Evolutionary conservation across 2,888 invertebrate genomes (phyloP).

Genomic region (Chrysina gloriosa): DNA sequence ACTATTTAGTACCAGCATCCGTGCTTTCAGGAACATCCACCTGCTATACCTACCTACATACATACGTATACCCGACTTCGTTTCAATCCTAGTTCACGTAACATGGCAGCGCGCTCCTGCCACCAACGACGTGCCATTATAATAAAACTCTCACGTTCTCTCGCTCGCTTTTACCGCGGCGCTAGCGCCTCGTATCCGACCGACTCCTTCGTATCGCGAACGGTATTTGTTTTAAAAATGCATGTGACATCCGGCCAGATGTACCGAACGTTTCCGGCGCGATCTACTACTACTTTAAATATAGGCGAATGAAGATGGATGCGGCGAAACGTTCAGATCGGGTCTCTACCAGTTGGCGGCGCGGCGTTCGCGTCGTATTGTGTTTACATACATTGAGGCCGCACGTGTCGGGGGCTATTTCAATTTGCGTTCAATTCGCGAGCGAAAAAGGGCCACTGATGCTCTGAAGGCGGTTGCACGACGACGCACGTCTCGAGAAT

Average conservation of each 20-base stretch:
- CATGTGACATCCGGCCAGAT: not conserved
- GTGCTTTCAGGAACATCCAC: too few species aligned
- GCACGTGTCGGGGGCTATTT: conserved; percentile 2
- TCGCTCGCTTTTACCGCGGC: too few species aligned
- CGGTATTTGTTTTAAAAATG: not conserved
- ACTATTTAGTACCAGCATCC: too few species aligned
- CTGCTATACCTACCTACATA: too few species aligned
- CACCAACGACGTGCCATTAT: too few species aligned
- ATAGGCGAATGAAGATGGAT: not conserved
- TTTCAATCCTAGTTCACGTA: too few species aligned
- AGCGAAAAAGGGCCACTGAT: not conserved
- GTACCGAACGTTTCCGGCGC: conserved; percentile 1
- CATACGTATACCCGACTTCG: too few species aligned
- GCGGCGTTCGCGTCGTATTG: not conserved
- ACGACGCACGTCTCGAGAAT: not conserved
- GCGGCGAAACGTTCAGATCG: not conserved
- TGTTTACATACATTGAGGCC: not conserved
- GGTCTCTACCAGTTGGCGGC: not conserved
- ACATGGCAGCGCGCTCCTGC: too few species aligned
- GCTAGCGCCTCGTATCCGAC: too few species aligned
- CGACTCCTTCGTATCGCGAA: not conserved
- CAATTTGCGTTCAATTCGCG: not conserved
- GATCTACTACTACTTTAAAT: not conserved
- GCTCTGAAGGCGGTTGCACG: not conserved
- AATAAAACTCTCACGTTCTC: too few species aligned